Percentiles rank a stretch among this genome's conserved stretches.
Conservation (phyloP, 1,140 invertebrate species). For the Tetramorium alpestre region DNA sequence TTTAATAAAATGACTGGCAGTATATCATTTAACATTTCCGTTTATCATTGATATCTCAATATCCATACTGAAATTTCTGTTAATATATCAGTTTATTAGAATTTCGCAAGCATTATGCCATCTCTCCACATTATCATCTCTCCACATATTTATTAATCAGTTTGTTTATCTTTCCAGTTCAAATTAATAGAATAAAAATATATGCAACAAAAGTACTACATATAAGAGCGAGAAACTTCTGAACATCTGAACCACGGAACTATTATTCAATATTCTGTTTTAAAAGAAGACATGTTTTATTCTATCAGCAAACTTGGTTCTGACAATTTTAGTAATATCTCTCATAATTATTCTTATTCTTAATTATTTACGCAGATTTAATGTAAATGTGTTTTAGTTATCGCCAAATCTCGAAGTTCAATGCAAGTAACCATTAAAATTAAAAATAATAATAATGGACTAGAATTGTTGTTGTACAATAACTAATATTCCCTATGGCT, state of each 20-base stretch:
- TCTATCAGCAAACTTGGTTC: constrained; percentile 46
- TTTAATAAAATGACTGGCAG: neutral
- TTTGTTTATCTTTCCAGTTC: constrained; percentile 14
- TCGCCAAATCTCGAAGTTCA: constrained; percentile 3
- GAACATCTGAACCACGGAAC: neutral
- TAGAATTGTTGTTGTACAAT: constrained; percentile 67
- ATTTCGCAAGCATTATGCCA: neutral
- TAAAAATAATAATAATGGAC: constrained; percentile 67
- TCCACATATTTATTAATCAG: neutral
- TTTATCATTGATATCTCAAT: neutral
- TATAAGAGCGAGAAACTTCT: neutral
- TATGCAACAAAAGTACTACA: neutral
- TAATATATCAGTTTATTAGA: constrained; percentile 2
- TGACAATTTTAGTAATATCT: constrained; percentile 4
- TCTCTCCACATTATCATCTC: neutral
- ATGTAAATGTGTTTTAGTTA: neutral
- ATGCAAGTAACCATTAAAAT: constrained; percentile 9
- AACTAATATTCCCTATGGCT: constrained; percentile 63
- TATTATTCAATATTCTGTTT: constrained; percentile 14
- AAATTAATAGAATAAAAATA: constrained; percentile 1
- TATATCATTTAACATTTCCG: neutral
- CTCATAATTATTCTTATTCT: neutral
- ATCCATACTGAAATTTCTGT: neutral
- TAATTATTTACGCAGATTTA: constrained; percentile 14
- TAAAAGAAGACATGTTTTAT: constrained; percentile 1